Conservation (phyloP, 2,797 vertebrate species). For the Vultur gryphus region DNA sequence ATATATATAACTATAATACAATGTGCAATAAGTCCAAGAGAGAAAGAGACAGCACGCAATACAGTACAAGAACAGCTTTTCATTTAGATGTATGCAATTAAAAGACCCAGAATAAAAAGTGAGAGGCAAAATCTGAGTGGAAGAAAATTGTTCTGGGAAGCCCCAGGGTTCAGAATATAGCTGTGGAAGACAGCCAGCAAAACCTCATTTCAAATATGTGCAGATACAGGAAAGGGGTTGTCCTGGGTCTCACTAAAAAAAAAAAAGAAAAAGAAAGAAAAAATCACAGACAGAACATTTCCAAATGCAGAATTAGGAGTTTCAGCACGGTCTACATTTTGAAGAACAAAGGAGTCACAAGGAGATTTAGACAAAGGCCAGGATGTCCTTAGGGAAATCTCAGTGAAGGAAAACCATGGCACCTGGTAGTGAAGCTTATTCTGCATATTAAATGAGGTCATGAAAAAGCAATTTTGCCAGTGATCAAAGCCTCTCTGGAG, state of each 20-base stretch:
- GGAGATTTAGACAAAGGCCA: constrained; percentile 10
- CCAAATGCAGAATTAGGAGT: background rate
- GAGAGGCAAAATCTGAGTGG: background rate
- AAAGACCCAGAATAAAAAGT: background rate
- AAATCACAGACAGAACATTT: background rate
- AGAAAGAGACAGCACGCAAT: background rate
- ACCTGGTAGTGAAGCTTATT: constrained; percentile 25
- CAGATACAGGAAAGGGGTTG: background rate
- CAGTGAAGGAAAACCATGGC: background rate
- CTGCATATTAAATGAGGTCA: constrained; percentile 19
- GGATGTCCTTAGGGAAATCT: background rate
- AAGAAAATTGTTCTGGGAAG: background rate
- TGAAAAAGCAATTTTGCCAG: constrained; percentile 14
- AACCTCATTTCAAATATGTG: background rate
- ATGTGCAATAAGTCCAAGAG: accelerated
- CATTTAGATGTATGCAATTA: background rate
- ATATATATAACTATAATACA: background rate
- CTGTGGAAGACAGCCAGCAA: background rate
- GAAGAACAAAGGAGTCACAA: constrained; percentile 5
- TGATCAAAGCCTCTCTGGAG: background rate
- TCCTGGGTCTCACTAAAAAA: background rate
- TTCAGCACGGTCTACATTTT: background rate
- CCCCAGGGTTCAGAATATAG: background rate
- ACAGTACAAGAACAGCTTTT: background rate
- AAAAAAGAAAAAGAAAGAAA: background rate